These are phyloP conservation scores for Drosophila lutescens DNA, from an alignment of 2,888 invertebrate genomes.

Conservation along the genomic window DNA sequence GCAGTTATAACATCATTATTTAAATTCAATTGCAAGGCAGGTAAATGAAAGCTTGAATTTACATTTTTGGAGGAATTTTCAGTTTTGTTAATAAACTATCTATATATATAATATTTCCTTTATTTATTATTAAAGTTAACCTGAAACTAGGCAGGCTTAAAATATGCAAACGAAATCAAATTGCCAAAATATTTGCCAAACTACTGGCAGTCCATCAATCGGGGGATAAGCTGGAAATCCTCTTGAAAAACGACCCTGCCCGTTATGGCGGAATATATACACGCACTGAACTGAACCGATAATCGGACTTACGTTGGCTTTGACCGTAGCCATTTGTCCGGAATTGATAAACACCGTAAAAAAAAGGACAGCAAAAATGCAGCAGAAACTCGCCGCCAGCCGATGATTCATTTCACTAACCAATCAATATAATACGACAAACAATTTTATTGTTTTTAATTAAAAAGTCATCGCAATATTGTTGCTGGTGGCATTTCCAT, in stretches of 20 bases:
- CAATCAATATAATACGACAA: conserved; percentile 31
- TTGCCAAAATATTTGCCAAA: conserved; percentile 35
- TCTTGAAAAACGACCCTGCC: conserved; percentile 17
- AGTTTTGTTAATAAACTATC: no score
- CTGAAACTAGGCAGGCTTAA: neutral
- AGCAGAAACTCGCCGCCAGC: no score
- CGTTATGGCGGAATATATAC: conserved; percentile 3
- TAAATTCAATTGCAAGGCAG: neutral
- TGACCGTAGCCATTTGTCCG: conserved; percentile 23
- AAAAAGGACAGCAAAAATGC: neutral
- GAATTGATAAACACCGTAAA: conserved; percentile 28
- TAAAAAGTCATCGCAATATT: conserved; percentile 75
- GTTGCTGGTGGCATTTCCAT: conserved; percentile 43
- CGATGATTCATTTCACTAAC: conserved; percentile 19
- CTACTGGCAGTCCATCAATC: conserved; percentile 21
- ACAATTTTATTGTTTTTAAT: conserved; percentile 60
- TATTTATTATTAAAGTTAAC: neutral
- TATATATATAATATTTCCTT: neutral
- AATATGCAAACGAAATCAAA: conserved; percentile 11
- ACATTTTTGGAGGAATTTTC: neutral
- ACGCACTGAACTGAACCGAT: conserved; percentile 18
- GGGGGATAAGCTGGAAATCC: conserved; percentile 24
- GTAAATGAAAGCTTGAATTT: neutral
- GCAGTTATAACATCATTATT: neutral
- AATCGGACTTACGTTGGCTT: conserved; percentile 30